phyloP scores from a whole-genome alignment of 2,888 invertebrate species.

The Amphipyra berbera region DNA sequence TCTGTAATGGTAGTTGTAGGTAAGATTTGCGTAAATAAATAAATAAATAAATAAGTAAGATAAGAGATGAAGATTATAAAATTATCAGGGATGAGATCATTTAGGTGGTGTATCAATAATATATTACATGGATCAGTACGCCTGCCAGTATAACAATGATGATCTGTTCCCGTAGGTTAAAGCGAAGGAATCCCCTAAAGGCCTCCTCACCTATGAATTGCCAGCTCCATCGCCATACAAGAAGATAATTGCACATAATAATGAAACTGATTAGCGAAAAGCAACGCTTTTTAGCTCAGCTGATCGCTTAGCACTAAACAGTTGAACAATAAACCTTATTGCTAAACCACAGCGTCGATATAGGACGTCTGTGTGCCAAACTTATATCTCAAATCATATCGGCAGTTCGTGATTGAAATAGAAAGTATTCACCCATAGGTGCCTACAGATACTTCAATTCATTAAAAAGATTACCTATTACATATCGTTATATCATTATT shows the following conservation, averaged over 20 bases:
- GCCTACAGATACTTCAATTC: conserved; percentile 58
- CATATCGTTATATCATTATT: conserved; percentile 45
- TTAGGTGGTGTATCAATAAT: too few relatives aligned
- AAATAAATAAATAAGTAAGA: too few relatives aligned
- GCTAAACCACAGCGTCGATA: conserved; percentile 3
- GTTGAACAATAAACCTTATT: conserved; percentile 56
- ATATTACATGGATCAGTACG: too few relatives aligned
- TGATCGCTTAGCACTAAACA: conserved; percentile 22
- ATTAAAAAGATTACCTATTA: conserved; percentile 62
- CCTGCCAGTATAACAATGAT: too few relatives aligned
- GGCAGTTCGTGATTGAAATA: conserved; percentile 73
- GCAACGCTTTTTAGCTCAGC: not conserved
- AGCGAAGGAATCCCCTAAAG: too few relatives aligned
- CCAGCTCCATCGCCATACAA: too few relatives aligned
- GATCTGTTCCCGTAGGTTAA: too few relatives aligned
- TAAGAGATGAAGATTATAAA: too few relatives aligned
- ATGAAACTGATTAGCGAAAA: conserved; percentile 8
- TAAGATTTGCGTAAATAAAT: too few relatives aligned
- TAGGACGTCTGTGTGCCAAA: conserved; percentile 25
- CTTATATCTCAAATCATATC: conserved; percentile 56
- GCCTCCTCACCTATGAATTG: too few relatives aligned
- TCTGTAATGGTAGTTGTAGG: too few relatives aligned
- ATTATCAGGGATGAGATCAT: too few relatives aligned
- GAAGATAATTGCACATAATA: not conserved
- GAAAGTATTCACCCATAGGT: conserved; percentile 69